phyloP scores from a whole-genome alignment of 2,113 vertebrate species.

The Ceyx cyanopectus region DNA sequence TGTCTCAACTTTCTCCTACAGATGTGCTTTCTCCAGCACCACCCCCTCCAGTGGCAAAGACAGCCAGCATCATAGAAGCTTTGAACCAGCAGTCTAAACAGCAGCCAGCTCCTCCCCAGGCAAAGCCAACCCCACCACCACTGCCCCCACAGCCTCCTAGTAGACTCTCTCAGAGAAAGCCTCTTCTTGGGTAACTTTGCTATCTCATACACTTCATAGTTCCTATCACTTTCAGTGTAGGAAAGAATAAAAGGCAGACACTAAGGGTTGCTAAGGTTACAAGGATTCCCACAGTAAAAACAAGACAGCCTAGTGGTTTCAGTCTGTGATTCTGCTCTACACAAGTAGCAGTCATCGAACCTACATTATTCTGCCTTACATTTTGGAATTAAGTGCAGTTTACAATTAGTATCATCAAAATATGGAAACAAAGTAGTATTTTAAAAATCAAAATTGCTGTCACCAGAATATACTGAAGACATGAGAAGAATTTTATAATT shows the following conservation, averaged over 20 bases:
- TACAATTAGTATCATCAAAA: not conserved
- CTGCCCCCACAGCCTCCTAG: conserved; percentile 80
- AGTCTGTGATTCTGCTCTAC: not conserved
- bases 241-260: not conserved
- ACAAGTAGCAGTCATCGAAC: not conserved
- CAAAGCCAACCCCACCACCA: conserved; percentile 75
- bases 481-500: not conserved
- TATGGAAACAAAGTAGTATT: not conserved
- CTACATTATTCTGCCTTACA: not conserved
- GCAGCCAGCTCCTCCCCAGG: conserved; percentile 55
- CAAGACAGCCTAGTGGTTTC: not conserved
- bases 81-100: conserved; percentile 87
- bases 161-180: conserved; percentile 85
- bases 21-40: conserved; percentile 80
- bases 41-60: conserved; percentile 83
- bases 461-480: not conserved
- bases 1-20: conserved; percentile 29
- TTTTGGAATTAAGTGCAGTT: not conserved
- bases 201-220: not conserved
- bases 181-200: conserved; percentile 80
- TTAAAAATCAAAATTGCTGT: not conserved
- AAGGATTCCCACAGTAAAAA: not conserved
- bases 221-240: not conserved
- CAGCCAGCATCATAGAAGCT: conserved; percentile 84
- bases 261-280: not conserved